These are phyloP conservation scores for Peromyscus californicus DNA, from an alignment of 2,113 vertebrate species.

Conservation along the genomic window DNA sequence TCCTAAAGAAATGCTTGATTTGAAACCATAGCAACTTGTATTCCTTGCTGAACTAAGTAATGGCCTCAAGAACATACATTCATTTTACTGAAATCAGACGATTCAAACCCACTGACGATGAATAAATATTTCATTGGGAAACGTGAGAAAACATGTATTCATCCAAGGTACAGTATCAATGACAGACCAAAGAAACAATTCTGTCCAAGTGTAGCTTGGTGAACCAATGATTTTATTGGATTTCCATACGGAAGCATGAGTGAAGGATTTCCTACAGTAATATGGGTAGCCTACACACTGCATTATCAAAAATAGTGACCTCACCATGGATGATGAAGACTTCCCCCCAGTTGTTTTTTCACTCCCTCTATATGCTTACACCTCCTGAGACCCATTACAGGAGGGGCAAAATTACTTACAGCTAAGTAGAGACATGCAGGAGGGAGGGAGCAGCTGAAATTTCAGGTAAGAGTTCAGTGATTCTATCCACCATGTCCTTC, in stretches of 20 bases:
- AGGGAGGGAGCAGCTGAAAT: background rate
- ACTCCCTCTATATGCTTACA: background rate
- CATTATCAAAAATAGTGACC: background rate
- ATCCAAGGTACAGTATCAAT: background rate
- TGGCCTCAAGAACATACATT: conserved; percentile 67
- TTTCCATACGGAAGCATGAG: background rate
- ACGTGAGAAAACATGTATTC: background rate
- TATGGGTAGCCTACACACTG: background rate
- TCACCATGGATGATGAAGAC: background rate
- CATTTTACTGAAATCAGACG: conserved; percentile 55
- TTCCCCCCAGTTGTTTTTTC: background rate
- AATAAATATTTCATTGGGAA: background rate
- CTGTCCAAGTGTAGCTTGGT: background rate
- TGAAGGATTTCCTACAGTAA: background rate
- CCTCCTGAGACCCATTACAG: background rate
- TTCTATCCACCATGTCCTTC: background rate
- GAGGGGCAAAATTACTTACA: background rate
- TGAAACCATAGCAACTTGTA: conserved; percentile 69
- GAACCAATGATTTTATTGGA: background rate
- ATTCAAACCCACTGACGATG: background rate
- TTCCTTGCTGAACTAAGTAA: conserved; percentile 61
- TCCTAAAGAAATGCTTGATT: conserved; percentile 9
- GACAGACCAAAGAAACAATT: background rate
- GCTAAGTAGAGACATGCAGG: too few species aligned
- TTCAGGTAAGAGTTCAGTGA: background rate